phyloP scores from a whole-genome alignment of 2,113 vertebrate species.

The Muntiacus muntjak region DNA sequence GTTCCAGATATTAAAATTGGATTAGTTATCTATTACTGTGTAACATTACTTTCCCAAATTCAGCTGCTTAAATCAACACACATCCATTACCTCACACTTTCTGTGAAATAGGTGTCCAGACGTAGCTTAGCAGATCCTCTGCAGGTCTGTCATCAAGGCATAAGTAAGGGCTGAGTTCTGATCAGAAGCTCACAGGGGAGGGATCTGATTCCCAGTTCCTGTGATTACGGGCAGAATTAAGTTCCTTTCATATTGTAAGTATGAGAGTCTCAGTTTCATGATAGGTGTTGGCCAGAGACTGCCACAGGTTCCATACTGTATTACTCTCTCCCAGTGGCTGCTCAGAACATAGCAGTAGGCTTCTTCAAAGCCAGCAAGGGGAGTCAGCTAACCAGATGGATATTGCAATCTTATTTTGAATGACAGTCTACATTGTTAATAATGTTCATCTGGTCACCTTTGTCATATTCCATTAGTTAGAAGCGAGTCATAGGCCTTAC shows the following conservation, averaged over 20 bases:
- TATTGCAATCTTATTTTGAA: not conserved
- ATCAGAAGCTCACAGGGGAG: not conserved
- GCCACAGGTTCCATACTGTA: not conserved
- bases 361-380: not conserved
- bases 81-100: not conserved
- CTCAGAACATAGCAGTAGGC: not conserved
- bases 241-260: not conserved
- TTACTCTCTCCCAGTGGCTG: not conserved
- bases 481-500: not conserved
- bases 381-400: not conserved
- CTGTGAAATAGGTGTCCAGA: not conserved
- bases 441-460: not conserved
- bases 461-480: not conserved
- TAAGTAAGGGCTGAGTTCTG: not conserved
- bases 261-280: not conserved
- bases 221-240: not conserved
- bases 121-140: not conserved
- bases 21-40: not conserved
- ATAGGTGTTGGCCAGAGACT: not conserved
- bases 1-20: not conserved
- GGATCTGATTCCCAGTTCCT: not conserved
- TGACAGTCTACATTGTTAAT: not conserved
- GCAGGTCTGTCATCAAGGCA: not conserved
- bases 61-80: not conserved
- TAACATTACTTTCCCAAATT: not conserved